These are phyloP conservation scores for Mylabris phalerata DNA, from an alignment of 1,140 invertebrate genomes.

Conservation along the genomic window DNA sequence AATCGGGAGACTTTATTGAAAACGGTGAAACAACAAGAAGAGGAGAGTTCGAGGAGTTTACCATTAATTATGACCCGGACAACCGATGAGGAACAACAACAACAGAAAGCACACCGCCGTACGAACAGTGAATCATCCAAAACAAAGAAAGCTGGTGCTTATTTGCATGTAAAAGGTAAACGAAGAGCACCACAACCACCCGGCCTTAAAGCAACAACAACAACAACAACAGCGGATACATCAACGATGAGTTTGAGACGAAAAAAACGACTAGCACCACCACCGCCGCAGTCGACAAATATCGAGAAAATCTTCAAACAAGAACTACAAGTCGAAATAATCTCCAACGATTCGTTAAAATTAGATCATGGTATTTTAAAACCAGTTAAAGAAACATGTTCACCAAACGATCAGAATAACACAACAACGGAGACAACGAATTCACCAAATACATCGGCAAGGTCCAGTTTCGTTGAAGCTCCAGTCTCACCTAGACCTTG, in stretches of 20 bases:
- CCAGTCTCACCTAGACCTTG: slow-evolving; percentile 53
- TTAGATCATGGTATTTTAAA: slow-evolving; percentile 45
- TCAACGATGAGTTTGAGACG: slow-evolving; percentile 42
- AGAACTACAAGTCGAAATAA: slow-evolving; percentile 23
- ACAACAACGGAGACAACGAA: too few relatives aligned
- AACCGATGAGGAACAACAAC: slow-evolving; percentile 29
- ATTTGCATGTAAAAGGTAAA: slow-evolving; percentile 64
- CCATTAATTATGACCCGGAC: slow-evolving; percentile 41
- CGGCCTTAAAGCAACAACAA: slow-evolving; percentile 2
- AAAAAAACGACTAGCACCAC: slow-evolving; percentile 54
- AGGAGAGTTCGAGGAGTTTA: slow-evolving; percentile 46
- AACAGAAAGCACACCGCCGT: slow-evolving; percentile 40
- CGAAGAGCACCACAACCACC: slow-evolving; percentile 65
- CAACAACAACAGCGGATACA: slow-evolving; percentile 14
- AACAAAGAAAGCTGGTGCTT: slow-evolving; percentile 43
- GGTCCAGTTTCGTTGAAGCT: slow-evolving; percentile 29
- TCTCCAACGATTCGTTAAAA: slow-evolving; percentile 45
- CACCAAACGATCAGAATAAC: not conserved
- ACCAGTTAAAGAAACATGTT: slow-evolving; percentile 30
- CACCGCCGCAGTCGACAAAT: slow-evolving; percentile 43
- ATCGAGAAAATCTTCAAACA: slow-evolving; percentile 11
- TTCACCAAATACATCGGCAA: slow-evolving; percentile 14
- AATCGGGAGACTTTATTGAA: slow-evolving; percentile 41
- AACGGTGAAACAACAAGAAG: slow-evolving; percentile 35
- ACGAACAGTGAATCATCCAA: slow-evolving; percentile 51